Evolutionary conservation across 2,113 vertebrate genomes (phyloP), one percentile per base, ranked within the genome.

Genomic region (Charina bottae): DNA sequence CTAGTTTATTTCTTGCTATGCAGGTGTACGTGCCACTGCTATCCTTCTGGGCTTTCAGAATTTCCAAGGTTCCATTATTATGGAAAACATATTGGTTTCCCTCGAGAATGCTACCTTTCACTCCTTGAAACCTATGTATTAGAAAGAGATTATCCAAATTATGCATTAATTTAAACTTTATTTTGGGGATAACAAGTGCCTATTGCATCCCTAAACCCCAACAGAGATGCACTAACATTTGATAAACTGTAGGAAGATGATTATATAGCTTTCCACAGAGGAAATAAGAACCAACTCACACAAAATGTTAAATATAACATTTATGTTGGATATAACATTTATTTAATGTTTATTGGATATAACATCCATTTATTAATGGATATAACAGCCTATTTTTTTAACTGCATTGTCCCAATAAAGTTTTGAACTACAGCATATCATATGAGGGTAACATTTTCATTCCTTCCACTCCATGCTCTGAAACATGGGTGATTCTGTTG

Each of bases 61-160:
- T 98, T 97, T 99, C 98, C 93, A 99, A 96, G n/a, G 98, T 98
- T 83, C 99, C 99, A 0, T 99, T 99, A 72, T 98, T 97, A 94
- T 99, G 98, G 90, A 98, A 96, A 94, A 98, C 6, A 33, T 99
- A 99, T 7, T 97, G 97, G 89, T 98, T 98, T 94, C 98, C 98
- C 59, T 93, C 97, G 87, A 99, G 97, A 90, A 98, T 97, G 94
- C 98, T 98, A 78, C 98, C 97, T 93, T 97, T 98, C 72, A 96
- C 96, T 37, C 98, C 98, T 96, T 98, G 99, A 96, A 99, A 99
- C 99, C 99, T 99, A 95, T 19, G 93, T 72, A 56, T 59, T 17
- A 94, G 95, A 97, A 96, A 94, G 1, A 68, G 0, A 15, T 95
- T 94, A 95, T 68, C 5, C 58, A 92, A 92, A 13, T 62, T 21